Conservation (phyloP, 2,888 invertebrate genomes). For the Oligia fasciuncula region DNA sequence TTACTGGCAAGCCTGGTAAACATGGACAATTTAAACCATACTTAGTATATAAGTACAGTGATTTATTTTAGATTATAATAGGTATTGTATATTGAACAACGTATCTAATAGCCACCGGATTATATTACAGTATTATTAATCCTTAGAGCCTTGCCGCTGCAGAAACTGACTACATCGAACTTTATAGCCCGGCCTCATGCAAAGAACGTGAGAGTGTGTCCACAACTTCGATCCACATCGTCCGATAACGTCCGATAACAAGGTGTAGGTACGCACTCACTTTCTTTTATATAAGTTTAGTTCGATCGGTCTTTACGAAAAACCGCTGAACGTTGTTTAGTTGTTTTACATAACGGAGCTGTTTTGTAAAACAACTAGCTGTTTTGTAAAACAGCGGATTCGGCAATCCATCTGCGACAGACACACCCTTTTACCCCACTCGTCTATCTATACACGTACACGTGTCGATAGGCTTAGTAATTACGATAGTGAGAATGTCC, state of each 20-base stretch:
- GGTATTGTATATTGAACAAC: too few relatives aligned
- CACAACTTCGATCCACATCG: background rate
- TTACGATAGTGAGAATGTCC: constrained; percentile 2
- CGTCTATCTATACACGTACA: background rate
- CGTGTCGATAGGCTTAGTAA: background rate
- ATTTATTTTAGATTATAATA: too few relatives aligned
- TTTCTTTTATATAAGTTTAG: background rate
- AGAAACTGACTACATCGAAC: constrained; percentile 30
- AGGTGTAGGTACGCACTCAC: too few relatives aligned
- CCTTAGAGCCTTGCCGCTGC: constrained; percentile 13
- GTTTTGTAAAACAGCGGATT: too few relatives aligned
- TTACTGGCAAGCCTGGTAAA: background rate
- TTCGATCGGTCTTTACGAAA: too few relatives aligned
- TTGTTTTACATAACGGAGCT: too few relatives aligned
- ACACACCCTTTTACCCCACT: background rate
- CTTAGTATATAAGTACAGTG: too few relatives aligned
- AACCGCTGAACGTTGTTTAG: too few relatives aligned
- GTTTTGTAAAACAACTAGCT: too few relatives aligned
- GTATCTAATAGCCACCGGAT: background rate
- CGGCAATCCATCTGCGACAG: background rate
- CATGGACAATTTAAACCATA: background rate
- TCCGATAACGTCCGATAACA: background rate
- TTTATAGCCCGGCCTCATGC: constrained; percentile 20
- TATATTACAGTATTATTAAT: constrained; percentile 34
- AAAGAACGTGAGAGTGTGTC: background rate